Conservation (phyloP, 1,140 invertebrate genomes). For the Triops longicaudatus region DNA sequence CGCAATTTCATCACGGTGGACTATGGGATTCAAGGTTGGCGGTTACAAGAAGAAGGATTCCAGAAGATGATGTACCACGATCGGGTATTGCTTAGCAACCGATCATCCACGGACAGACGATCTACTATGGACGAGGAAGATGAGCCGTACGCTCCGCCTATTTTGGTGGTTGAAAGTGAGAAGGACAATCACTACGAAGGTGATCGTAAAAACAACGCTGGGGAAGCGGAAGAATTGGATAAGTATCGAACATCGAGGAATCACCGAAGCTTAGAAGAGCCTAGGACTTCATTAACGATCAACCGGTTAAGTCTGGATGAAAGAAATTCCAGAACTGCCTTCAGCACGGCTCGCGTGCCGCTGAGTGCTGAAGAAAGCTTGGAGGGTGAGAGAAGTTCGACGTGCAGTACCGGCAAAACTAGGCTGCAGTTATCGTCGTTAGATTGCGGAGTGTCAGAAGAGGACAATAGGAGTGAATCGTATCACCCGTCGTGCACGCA, state of each 20-base stretch:
- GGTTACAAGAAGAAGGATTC: conserved; percentile 16
- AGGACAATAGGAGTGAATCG: conserved; percentile 7
- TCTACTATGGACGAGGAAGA: not conserved
- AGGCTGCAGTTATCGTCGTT: not conserved
- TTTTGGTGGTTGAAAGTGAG: not conserved
- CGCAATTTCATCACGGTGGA: conserved; percentile 21
- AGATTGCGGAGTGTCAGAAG: not conserved
- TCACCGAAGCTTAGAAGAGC: not conserved
- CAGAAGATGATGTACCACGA: conserved; percentile 18
- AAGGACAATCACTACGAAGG: not conserved
- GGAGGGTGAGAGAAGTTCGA: not conserved
- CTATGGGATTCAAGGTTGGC: conserved; percentile 21
- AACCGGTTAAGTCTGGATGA: conserved; percentile 3
- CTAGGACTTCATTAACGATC: not conserved
- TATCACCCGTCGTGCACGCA: not conserved
- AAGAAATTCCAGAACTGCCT: not conserved
- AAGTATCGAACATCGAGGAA: not conserved
- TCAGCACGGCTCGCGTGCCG: not conserved
- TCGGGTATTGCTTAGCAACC: not conserved
- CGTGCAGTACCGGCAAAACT: not conserved
- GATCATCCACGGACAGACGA: not conserved
- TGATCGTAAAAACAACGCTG: not conserved
- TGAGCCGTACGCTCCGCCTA: not conserved
- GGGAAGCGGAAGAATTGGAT: not conserved
- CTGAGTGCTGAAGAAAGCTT: not conserved